A percentile compares a stretch with the other conserved stretches of the same genome.
Conservation (phyloP, 2,888 invertebrate genomes). For the Oligia latruncula region DNA sequence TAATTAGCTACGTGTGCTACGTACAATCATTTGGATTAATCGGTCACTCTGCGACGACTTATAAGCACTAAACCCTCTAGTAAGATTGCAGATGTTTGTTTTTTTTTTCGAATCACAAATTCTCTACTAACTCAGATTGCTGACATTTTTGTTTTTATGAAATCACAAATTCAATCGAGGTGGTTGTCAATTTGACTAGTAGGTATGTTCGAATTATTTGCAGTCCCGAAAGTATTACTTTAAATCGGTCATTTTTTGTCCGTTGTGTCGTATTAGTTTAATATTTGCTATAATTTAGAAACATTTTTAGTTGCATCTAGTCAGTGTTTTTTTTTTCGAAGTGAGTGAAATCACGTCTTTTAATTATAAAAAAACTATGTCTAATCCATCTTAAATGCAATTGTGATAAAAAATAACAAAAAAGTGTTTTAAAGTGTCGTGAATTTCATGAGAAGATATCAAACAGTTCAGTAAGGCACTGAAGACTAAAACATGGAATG, state of each 20-base stretch:
- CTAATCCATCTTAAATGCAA: not conserved
- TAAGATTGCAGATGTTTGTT: not conserved
- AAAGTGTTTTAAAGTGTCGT: not conserved
- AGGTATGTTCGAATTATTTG: constrained; percentile 4
- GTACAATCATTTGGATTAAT: constrained; percentile 30
- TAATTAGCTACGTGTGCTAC: constrained; percentile 37
- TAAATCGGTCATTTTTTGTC: not conserved
- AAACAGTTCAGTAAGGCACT: constrained; percentile 5
- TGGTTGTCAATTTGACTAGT: not conserved
- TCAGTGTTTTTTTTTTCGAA: not conserved
- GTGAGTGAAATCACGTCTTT: not conserved
- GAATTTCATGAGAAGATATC: not conserved
- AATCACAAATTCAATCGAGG: not conserved
- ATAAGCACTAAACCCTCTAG: not conserved
- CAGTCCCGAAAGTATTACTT: not conserved
- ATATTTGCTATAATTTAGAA: not conserved
- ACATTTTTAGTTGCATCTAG: not conserved
- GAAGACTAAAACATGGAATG: not conserved
- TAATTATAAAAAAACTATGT: not conserved
- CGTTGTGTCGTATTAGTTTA: not conserved
- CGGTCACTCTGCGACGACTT: constrained; percentile 21
- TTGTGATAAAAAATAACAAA: not conserved
- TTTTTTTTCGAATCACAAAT: not conserved
- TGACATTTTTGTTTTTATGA: not conserved
- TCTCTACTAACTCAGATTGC: not conserved